Evolutionary conservation across 1,140 invertebrate species (phyloP).

Genomic region (Oedothorax gibbosus): DNA sequence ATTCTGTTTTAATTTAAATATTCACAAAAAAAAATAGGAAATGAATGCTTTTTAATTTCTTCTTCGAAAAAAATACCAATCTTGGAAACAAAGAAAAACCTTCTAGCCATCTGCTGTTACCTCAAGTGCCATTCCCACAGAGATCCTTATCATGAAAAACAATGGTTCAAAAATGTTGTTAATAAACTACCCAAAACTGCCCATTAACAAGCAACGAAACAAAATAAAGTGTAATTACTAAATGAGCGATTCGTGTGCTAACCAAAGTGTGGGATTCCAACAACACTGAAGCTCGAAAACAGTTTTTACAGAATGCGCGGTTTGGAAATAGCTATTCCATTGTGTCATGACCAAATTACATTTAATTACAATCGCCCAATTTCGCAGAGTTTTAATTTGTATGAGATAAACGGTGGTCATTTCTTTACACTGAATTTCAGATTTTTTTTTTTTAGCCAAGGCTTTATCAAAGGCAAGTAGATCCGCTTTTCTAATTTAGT

Average conservation of each 20-base stretch:
- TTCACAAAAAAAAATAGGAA: too few species aligned
- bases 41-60: too few species aligned
- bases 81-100: not conserved
- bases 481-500: not conserved
- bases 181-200: slow-evolving; percentile 6
- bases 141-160: slow-evolving; percentile 9
- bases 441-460: too few species aligned
- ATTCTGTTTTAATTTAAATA: too few species aligned
- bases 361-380: slow-evolving; percentile 22
- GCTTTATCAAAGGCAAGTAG: not conserved
- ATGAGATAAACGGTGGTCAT: slow-evolving; percentile 9
- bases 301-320: not conserved
- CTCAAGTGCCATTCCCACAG: slow-evolving; percentile 12
- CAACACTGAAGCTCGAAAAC: not conserved
- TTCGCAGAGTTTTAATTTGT: slow-evolving; percentile 26
- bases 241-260: slow-evolving; percentile 21
- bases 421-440: not conserved
- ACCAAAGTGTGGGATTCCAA: slow-evolving; percentile 23
- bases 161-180: slow-evolving; percentile 8
- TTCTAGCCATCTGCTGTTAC: not conserved
- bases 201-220: slow-evolving; percentile 7
- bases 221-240: slow-evolving; percentile 21
- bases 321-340: slow-evolving; percentile 21
- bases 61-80: not conserved
- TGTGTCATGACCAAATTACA: slow-evolving; percentile 15